Conservation (phyloP, 92 coral and sea anemone genomes). For the Heliopora coerulea region DNA sequence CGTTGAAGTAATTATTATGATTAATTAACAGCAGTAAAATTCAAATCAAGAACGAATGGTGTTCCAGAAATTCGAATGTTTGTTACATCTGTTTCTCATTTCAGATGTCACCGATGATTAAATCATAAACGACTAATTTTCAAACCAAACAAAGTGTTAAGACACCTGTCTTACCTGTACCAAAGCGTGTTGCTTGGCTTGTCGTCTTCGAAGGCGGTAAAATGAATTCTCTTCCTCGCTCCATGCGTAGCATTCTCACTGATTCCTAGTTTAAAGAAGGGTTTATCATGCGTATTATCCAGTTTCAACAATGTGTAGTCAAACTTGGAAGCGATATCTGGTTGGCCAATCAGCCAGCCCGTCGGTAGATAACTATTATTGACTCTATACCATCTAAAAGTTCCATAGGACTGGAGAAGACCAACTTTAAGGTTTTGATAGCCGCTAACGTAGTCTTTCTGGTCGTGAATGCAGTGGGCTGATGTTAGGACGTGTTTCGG, state of each 20-base stretch:
- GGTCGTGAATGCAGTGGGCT: constrained; percentile 90
- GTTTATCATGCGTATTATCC: constrained; percentile 60
- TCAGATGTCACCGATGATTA: not conserved
- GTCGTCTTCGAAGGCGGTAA: constrained; percentile 95
- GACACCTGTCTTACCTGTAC: constrained; percentile 65
- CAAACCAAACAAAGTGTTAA: constrained; percentile 2
- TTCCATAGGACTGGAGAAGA: constrained; percentile 47
- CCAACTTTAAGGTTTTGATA: constrained; percentile 69
- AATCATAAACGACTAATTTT: not conserved
- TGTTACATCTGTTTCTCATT: too few species aligned
- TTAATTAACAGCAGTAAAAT: too few species aligned
- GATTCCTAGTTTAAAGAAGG: constrained; percentile 64
- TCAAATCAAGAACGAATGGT: too few species aligned
- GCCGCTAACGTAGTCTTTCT: constrained; percentile 73
- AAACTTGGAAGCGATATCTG: constrained; percentile 70
- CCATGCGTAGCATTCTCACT: constrained; percentile 67
- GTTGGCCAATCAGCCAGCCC: constrained; percentile 77
- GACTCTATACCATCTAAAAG: constrained; percentile 62
- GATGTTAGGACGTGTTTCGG: constrained; percentile 85
- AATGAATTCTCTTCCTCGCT: constrained; percentile 63
- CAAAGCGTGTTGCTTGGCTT: constrained; percentile 70
- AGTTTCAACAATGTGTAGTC: constrained; percentile 84
- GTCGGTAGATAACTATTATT: constrained; percentile 62
- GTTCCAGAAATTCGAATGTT: too few species aligned
- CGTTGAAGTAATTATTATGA: too few species aligned